Conservation (phyloP, 1,140 invertebrate species). For the Condylostylus longicornis region DNA sequence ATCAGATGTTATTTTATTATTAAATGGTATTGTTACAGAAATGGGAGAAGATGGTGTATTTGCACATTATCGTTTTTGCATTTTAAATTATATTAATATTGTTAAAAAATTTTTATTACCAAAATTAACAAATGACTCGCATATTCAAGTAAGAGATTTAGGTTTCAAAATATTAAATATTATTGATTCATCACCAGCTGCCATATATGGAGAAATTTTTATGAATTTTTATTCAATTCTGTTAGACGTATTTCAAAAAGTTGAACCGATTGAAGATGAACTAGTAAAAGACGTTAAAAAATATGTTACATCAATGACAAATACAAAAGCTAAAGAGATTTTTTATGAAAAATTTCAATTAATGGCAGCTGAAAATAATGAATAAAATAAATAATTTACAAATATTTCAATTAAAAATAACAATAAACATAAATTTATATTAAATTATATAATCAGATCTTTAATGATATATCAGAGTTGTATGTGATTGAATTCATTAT, state of each 20-base stretch:
- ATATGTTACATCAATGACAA: conserved; percentile 5
- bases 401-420: no score
- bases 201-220: conserved; percentile 10
- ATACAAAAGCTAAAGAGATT: conserved; percentile 9
- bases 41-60: conserved; percentile 8
- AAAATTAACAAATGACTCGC: conserved; percentile 2
- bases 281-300: conserved; percentile 4
- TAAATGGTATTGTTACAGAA: conserved; percentile 8
- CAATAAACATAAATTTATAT: no score
- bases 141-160: conserved; percentile 7
- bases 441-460: no score
- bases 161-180: conserved; percentile 10
- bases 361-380: conserved; percentile 3
- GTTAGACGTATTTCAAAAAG: conserved; percentile 6
- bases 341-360: conserved; percentile 1
- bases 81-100: conserved; percentile 5
- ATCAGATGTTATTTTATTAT: conserved; percentile 7
- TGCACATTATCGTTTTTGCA: background rate
- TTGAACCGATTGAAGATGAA: conserved; percentile 4
- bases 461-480: no score
- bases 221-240: conserved; percentile 6
- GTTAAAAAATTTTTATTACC: conserved; percentile 7
- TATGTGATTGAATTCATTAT: no score
- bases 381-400: conserved; percentile 3
- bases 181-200: conserved; percentile 3